Evolutionary conservation across 2,888 invertebrate species (phyloP).

Genomic region (Nemoura dubitans): DNA sequence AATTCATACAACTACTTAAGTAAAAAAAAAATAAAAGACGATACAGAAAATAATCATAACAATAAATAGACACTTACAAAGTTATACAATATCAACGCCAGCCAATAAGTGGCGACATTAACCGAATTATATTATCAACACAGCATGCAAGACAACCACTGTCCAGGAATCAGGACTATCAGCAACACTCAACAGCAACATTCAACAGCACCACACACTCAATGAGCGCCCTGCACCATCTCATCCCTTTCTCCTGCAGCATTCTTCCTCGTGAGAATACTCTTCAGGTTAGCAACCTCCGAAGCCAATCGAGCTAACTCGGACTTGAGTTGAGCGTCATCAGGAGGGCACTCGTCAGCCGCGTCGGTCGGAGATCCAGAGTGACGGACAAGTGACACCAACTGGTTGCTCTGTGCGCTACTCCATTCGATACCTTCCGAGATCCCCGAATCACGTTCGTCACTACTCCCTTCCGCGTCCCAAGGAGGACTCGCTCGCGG

Average conservation of each 20-base stretch:
- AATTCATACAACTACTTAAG: not conserved
- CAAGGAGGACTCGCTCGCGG: constrained; percentile 82
- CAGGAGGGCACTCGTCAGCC: constrained; percentile 62
- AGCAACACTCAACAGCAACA: too few species aligned
- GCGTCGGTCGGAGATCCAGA: constrained; percentile 52
- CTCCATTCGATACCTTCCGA: constrained; percentile 78
- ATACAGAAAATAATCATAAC: constrained; percentile 13
- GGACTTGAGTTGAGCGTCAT: constrained; percentile 74
- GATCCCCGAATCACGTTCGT: constrained; percentile 90
- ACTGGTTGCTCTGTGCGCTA: constrained; percentile 59
- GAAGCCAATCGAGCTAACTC: constrained; percentile 88
- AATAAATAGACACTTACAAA: constrained; percentile 30
- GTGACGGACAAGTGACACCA: constrained; percentile 60
- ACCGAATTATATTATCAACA: not conserved
- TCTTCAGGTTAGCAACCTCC: constrained; percentile 88
- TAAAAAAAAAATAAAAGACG: not conserved
- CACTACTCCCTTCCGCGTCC: constrained; percentile 90
- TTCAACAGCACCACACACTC: not conserved
- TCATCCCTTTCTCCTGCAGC: constrained; percentile 30
- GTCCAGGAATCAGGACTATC: not conserved
- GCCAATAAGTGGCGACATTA: not conserved
- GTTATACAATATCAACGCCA: not conserved
- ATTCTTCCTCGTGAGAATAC: constrained; percentile 57
- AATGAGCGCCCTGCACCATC: constrained; percentile 27
- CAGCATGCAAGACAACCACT: not conserved